phyloP scores from a whole-genome alignment of 2,888 invertebrate genomes.

The Adineta ricciae region DNA sequence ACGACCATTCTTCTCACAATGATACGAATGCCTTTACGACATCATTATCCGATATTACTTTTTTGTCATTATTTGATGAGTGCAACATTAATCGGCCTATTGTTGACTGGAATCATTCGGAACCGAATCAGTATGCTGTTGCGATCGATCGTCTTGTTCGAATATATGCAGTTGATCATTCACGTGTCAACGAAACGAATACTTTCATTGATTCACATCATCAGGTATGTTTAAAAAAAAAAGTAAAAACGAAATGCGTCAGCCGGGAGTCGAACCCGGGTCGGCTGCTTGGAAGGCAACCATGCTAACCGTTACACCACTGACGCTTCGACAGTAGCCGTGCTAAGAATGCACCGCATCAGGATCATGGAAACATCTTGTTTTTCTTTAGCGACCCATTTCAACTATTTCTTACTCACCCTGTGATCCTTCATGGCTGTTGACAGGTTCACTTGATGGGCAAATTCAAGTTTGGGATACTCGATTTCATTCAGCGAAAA shows the following conservation, averaged over 20 bases:
- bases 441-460: conserved; percentile 11
- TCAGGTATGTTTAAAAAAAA: background rate
- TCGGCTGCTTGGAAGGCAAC: conserved; percentile 8
- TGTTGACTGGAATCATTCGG: background rate
- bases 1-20: background rate
- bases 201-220: background rate
- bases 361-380: background rate
- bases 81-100: background rate
- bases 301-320: conserved; percentile 15
- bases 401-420: background rate
- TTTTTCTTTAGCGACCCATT: background rate
- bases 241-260: background rate
- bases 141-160: conserved; percentile 1
- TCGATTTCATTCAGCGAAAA: background rate
- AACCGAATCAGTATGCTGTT: background rate
- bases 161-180: background rate
- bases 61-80: background rate
- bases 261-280: background rate
- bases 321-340: background rate
- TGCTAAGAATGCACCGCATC: background rate
- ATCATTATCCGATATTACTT: background rate
- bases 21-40: background rate
- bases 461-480: background rate
- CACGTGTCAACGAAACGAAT: background rate
- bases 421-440: background rate